phyloP scores from a whole-genome alignment of 2,888 invertebrate species.

The Muschampia plurimacula region DNA sequence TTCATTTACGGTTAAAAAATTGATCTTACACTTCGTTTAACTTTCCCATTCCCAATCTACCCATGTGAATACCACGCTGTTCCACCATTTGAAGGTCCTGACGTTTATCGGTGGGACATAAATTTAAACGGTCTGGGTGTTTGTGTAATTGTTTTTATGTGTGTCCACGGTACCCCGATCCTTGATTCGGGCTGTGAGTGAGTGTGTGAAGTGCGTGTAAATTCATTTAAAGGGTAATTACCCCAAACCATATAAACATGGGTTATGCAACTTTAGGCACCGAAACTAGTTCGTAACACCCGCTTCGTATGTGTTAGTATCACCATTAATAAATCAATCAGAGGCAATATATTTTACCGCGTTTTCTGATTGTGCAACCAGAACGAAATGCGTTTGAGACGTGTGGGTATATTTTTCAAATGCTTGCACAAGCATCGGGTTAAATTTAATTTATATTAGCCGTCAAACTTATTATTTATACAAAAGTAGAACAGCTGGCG shows the following conservation, averaged over 20 bases:
- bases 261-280: conserved; percentile 19
- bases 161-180: too few relatives aligned
- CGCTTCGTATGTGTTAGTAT: conserved; percentile 13
- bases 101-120: too few relatives aligned
- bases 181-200: too few relatives aligned
- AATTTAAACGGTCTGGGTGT: too few relatives aligned
- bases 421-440: conserved; percentile 2
- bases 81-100: too few relatives aligned
- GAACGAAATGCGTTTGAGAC: conserved; percentile 10
- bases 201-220: not conserved
- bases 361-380: conserved; percentile 18
- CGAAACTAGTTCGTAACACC: conserved; percentile 26
- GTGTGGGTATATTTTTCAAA: conserved; percentile 12
- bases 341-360: conserved; percentile 20
- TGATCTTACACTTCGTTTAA: too few relatives aligned
- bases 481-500: not conserved
- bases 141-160: too few relatives aligned
- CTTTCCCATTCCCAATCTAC: too few relatives aligned
- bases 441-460: not conserved
- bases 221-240: conserved; percentile 4
- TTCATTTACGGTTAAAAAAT: too few relatives aligned
- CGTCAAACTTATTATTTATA: not conserved
- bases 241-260: not conserved
- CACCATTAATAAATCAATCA: conserved; percentile 25
- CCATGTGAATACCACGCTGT: too few relatives aligned